Conservation (phyloP, 2,797 vertebrate species). For the Acanthurus leucopareius region DNA sequence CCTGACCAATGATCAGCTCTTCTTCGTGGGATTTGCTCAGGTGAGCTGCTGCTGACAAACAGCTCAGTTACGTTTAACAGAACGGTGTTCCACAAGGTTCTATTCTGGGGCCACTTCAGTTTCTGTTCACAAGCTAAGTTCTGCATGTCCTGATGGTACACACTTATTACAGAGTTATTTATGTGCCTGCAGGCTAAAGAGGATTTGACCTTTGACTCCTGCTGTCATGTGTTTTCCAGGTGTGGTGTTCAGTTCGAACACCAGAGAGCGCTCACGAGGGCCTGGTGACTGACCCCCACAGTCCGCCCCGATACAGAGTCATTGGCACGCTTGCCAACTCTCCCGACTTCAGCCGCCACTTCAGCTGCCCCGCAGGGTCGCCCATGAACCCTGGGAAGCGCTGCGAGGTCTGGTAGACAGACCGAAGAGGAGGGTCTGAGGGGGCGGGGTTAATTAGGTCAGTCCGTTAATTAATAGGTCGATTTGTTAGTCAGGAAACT, state of each 20-base stretch:
- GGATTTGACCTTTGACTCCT: no score
- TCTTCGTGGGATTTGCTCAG: conserved; percentile 98
- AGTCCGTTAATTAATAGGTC: neutral
- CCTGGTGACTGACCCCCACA: conserved; percentile 96
- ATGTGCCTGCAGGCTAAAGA: neutral
- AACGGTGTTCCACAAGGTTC: neutral
- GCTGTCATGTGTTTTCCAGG: conserved; percentile 77
- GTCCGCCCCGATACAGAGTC: conserved; percentile 94
- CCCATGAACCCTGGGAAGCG: conserved; percentile 95
- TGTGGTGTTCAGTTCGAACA: conserved; percentile 97
- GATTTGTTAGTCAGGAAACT: neutral
- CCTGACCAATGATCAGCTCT: conserved; percentile 96
- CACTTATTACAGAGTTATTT: neutral
- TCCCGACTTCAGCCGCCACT: conserved; percentile 93
- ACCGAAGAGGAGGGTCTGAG: neutral
- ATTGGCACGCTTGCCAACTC: conserved; percentile 97
- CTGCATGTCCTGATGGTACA: neutral
- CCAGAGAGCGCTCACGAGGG: conserved; percentile 98
- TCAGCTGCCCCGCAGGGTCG: conserved; percentile 89
- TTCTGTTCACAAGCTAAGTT: neutral
- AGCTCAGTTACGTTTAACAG: neutral
- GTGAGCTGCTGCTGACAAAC: conserved; percentile 68
- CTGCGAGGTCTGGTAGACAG: conserved; percentile 95
- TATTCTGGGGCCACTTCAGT: neutral
- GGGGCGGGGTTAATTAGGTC: neutral